A percentile compares a stretch with the other conserved stretches of the same genome.
These are phyloP conservation scores for Serranochromis macrocephalus DNA, from an alignment of 2,113 vertebrate genomes.

Conservation along the genomic window DNA sequence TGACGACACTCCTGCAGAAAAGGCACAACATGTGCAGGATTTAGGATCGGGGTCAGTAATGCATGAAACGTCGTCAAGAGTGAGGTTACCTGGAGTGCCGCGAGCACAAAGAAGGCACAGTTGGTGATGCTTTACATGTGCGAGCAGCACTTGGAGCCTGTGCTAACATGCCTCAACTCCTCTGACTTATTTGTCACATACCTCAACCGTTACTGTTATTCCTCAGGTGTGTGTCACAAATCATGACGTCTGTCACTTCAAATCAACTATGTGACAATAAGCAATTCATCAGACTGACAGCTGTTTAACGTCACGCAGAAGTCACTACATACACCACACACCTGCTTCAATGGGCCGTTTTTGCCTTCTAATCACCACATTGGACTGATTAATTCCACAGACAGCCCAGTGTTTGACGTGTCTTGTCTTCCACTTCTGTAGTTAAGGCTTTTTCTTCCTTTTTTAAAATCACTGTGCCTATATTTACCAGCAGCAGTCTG, in stretches of 20 bases:
- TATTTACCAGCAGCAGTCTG: slow-evolving; percentile 26
- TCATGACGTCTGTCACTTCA: neutral
- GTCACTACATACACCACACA: neutral
- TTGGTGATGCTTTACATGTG: neutral
- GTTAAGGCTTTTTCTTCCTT: neutral
- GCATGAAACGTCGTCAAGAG: neutral
- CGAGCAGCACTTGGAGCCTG: slow-evolving; percentile 40
- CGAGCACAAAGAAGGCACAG: neutral
- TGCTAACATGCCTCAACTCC: slow-evolving; percentile 6
- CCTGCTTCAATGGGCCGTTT: neutral
- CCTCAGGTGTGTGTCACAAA: neutral
- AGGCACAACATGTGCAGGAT: neutral
- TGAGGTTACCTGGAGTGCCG: slow-evolving; percentile 1
- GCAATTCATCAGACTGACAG: neutral
- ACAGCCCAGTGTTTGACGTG: neutral
- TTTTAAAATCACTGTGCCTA: neutral
- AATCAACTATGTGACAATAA: neutral
- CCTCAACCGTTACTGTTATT: neutral
- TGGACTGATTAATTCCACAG: neutral
- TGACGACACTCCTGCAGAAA: slow-evolving; percentile 80
- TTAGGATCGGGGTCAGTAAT: neutral
- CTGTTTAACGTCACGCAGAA: neutral
- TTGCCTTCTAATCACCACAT: neutral
- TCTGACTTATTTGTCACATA: slow-evolving; percentile 6
- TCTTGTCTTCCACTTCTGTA: neutral